These are phyloP conservation scores for Drosophila sordidula DNA, from an alignment of 2,888 invertebrate species.

Conservation along the genomic window DNA sequence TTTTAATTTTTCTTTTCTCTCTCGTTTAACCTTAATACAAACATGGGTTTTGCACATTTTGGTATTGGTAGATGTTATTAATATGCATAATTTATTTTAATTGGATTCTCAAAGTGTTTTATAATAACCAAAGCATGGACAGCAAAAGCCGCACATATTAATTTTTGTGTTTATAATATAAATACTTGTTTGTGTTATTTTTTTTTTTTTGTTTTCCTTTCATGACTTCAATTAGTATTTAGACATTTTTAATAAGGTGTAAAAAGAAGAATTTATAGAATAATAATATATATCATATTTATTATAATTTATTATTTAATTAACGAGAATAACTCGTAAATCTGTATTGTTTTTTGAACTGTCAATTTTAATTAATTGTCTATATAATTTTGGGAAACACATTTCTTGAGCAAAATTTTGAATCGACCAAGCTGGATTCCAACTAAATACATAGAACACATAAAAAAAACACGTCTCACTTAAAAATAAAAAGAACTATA, in stretches of 20 bases:
- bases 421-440: too few relatives aligned
- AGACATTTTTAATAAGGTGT: neutral
- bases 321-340: too few relatives aligned
- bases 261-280: too few relatives aligned
- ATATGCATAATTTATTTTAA: constrained; percentile 43
- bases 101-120: constrained; percentile 28
- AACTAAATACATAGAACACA: too few relatives aligned
- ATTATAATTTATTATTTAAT: too few relatives aligned
- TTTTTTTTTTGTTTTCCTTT: neutral
- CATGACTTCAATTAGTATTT: neutral
- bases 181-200: neutral
- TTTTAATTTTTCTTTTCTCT: constrained; percentile 12
- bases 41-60: constrained; percentile 24
- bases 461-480: too few relatives aligned
- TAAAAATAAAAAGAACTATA: too few relatives aligned
- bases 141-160: neutral
- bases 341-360: too few relatives aligned
- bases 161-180: neutral
- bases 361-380: too few relatives aligned
- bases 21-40: constrained; percentile 30
- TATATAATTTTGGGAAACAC: too few relatives aligned
- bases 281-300: too few relatives aligned
- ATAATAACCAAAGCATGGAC: neutral
- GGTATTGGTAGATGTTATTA: constrained; percentile 5
- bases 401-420: too few relatives aligned